Evolutionary conservation across 53 echinoderm and acorn worm genomes (phyloP).

Genomic region (Stichopus horrens): DNA sequence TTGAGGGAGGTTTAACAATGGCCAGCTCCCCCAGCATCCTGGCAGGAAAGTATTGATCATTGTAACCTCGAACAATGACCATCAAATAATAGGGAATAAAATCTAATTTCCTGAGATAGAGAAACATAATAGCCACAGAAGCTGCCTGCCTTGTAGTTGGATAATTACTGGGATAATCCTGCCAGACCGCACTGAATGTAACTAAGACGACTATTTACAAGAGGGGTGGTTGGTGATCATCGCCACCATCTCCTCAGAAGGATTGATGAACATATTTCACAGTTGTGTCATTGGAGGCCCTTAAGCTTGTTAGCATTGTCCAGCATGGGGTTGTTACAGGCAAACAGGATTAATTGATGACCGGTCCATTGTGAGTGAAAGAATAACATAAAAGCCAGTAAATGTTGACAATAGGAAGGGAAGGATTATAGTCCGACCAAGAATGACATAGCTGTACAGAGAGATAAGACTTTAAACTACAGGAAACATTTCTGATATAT

Average conservation of each 20-base stretch:
- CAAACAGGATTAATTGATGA: constrained; percentile 22
- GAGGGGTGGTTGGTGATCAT: background rate
- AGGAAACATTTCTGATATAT: too few relatives aligned
- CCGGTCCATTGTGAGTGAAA: background rate
- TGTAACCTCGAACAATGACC: background rate
- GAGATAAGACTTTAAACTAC: too few relatives aligned
- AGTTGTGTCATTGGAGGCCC: background rate
- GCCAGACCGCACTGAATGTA: background rate
- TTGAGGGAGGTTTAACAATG: background rate
- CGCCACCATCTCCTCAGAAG: background rate
- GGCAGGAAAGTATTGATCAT: background rate
- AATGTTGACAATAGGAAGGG: constrained; percentile 12
- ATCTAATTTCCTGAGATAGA: constrained; percentile 28
- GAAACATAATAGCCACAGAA: constrained; percentile 7
- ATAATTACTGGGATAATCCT: constrained; percentile 25
- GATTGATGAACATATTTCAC: background rate
- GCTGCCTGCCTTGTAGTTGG: background rate
- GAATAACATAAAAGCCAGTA: background rate
- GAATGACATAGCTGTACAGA: too few relatives aligned
- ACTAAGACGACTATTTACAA: background rate
- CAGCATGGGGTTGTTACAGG: background rate
- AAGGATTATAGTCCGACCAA: background rate
- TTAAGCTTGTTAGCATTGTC: constrained; percentile 39
- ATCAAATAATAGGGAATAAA: constrained; percentile 12
- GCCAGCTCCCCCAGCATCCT: background rate